Percentiles rank a stretch among this genome's conserved stretches.
Conservation (phyloP, 1,140 invertebrate genomes). For the Brachionus asplanchnoidis region DNA sequence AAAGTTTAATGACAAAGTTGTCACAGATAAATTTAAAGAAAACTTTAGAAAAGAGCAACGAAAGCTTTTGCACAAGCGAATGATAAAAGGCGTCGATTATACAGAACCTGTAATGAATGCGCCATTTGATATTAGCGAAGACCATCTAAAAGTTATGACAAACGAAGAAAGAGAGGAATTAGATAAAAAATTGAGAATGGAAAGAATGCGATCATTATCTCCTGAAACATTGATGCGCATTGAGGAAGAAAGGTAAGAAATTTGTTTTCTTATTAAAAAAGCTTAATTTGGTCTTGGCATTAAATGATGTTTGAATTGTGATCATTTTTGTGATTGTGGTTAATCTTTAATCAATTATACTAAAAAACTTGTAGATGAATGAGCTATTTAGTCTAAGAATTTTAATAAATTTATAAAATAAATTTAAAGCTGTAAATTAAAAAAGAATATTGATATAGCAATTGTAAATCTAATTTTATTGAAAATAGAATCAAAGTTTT, state of each 20-base stretch:
- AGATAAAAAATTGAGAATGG: conserved; percentile 32
- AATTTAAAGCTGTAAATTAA: no score
- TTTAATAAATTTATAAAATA: no score
- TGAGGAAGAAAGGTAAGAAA: conserved; percentile 51
- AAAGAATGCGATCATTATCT: conserved; percentile 46
- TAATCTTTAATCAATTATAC: no score
- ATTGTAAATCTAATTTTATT: no score
- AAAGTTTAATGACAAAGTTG: conserved; percentile 21
- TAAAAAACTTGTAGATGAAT: no score
- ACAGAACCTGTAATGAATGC: conserved; percentile 50
- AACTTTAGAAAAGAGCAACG: not conserved
- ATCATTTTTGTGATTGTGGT: no score
- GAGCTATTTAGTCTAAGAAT: no score
- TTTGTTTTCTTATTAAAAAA: not conserved
- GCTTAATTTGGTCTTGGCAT: not conserved
- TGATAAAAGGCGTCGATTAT: conserved; percentile 47
- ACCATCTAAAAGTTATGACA: conserved; percentile 50
- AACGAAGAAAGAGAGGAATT: conserved; percentile 51
- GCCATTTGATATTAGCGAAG: conserved; percentile 52
- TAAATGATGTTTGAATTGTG: no score
- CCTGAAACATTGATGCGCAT: conserved; percentile 48
- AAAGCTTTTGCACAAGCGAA: conserved; percentile 12
- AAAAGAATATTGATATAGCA: no score
- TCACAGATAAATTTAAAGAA: not conserved
- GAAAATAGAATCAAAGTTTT: no score